A percentile compares a stretch with the other conserved stretches of the same genome.
Evolutionary conservation across 2,797 vertebrate species (phyloP).

Genomic region (Leontopithecus rosalia): DNA sequence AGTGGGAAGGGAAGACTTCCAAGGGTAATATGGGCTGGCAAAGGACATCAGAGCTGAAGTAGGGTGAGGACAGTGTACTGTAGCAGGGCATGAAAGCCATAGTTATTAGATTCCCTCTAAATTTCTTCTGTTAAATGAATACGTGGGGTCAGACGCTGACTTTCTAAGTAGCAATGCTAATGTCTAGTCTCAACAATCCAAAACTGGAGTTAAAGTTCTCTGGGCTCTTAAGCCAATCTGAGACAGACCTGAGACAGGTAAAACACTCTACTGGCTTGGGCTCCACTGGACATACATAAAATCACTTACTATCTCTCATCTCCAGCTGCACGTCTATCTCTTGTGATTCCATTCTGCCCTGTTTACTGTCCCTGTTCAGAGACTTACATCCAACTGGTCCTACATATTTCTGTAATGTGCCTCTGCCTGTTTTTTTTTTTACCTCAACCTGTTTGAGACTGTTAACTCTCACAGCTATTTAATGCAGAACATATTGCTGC

Average conservation of each 20-base stretch:
- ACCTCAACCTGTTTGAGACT: neutral
- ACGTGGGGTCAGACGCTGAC: neutral
- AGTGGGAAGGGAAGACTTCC: neutral
- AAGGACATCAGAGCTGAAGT: neutral
- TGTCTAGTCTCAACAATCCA: neutral
- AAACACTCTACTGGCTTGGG: neutral
- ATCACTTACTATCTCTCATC: neutral
- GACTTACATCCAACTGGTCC: neutral
- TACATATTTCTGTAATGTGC: neutral
- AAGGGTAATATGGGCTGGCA: fast-evolving
- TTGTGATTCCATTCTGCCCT: neutral
- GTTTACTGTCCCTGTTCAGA: neutral
- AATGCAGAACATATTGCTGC: neutral
- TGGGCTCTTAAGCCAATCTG: neutral
- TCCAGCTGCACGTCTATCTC: neutral
- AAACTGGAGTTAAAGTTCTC: neutral
- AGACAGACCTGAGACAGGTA: neutral
- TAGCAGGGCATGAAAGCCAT: neutral
- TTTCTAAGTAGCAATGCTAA: neutral
- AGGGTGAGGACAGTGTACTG: neutral
- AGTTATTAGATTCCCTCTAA: neutral
- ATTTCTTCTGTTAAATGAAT: neutral
- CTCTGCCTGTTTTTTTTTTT: neutral
- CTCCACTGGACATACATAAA: neutral
- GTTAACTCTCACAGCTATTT: neutral